Evolutionary conservation across 2,888 invertebrate genomes (phyloP), one percentile per base, ranked within the genome.

Genomic region (Hypsopygia costalis): DNA sequence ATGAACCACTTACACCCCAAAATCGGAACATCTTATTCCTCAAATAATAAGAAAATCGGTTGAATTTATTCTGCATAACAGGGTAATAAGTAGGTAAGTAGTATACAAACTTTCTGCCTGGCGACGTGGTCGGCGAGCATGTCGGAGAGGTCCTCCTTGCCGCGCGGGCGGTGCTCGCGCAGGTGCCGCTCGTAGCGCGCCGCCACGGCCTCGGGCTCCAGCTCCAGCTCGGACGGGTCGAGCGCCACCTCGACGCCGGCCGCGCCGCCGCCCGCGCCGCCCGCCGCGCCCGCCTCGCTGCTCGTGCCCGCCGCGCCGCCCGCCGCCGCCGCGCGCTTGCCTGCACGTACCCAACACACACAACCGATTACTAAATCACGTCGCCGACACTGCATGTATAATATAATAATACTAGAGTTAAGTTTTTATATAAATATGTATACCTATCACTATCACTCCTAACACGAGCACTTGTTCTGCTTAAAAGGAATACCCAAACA

Each of bases 41-140:
- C n/a, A n/a, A n/a, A n/a, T n/a, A n/a, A n/a, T n/a, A n/a, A n/a
- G n/a, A n/a, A n/a, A n/a, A n/a, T n/a, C n/a, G n/a, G n/a, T n/a
- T n/a, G n/a, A n/a, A n/a, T n/a, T n/a, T n/a, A n/a, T n/a, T n/a
- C n/a, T n/a, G n/a, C n/a, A n/a, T n/a, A n/a, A n/a, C n/a, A n/a
- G n/a, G n/a, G n/a, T n/a, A n/a, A n/a, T n/a, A n/a, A n/a, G n/a
- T n/a, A n/a, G n/a, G n/a, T n/a, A n/a, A n/a, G n/a, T n/a, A n/a
- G n/a, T n/a, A n/a, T 33, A 32, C 22, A 8, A 64, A 96, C 96
- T 92, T 97, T 98, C 76, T 98, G 98, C 55, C 98, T 92, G 9
- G 98, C 98, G 30, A 98, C 97, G 75, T 99, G 99, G 79, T 99
- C 99, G 3, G 98, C 98, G 65, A 99, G 92, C 98, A 99, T 98